A percentile compares a stretch with the other conserved stretches of the same genome.
Conservation (phyloP, 35 echinoderm and acorn worm genomes). For the Apostichopus japonicus region DNA sequence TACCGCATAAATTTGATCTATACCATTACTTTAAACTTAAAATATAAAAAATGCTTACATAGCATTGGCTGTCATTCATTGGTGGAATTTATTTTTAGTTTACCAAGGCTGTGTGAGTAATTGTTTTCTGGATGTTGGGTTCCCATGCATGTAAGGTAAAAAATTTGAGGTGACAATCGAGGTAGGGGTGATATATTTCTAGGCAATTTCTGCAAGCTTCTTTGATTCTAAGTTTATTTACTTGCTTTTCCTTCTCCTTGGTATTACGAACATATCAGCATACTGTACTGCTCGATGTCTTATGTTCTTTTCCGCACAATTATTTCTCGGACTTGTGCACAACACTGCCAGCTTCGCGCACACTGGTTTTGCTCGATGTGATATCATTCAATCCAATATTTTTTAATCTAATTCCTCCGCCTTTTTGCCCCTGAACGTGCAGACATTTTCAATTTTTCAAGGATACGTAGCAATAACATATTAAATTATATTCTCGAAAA, state of each 20-base stretch:
- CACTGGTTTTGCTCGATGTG: not conserved
- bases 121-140: no score
- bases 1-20: no score
- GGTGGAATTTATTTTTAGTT: no score
- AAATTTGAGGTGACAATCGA: not conserved
- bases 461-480: constrained; percentile 56
- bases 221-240: no score
- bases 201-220: not conserved
- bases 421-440: constrained; percentile 37
- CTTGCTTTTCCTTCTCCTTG: not conserved
- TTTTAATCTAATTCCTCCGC: constrained; percentile 48
- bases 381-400: constrained; percentile 51
- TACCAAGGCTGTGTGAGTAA: no score
- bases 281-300: not conserved
- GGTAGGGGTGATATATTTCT: not conserved
- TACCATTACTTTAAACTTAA: no score
- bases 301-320: not conserved
- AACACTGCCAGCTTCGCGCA: not conserved
- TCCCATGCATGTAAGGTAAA: not conserved
- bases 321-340: constrained; percentile 1
- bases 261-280: not conserved
- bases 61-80: no score
- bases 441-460: constrained; percentile 55
- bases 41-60: no score
- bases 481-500: constrained; percentile 52